phyloP scores from a whole-genome alignment of 2,888 invertebrate species.

The Seira ritae region DNA sequence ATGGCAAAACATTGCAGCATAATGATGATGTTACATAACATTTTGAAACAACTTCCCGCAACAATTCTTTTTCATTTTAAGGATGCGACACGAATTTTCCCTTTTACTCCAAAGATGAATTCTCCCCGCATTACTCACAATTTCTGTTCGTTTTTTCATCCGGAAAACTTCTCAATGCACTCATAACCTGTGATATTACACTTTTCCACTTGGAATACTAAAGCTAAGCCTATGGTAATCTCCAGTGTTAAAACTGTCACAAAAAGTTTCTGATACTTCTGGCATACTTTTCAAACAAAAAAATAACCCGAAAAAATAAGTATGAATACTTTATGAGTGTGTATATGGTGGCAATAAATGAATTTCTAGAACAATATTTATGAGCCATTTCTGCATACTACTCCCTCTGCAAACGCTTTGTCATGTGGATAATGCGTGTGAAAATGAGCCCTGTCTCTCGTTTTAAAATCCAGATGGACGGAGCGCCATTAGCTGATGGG shows the following conservation, averaged over 20 bases:
- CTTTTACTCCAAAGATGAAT: too few species aligned
- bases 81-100: too few species aligned
- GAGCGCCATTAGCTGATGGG: not conserved
- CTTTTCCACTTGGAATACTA: conserved; percentile 11
- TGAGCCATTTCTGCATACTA: not conserved
- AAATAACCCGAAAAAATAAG: too few species aligned
- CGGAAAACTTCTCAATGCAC: conserved; percentile 12
- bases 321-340: not conserved
- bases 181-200: conserved; percentile 24
- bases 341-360: not conserved
- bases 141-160: not conserved
- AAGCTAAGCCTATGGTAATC: conserved; percentile 12
- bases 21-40: too few species aligned
- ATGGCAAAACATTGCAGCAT: too few species aligned
- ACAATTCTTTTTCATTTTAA: too few species aligned
- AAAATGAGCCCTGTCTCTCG: not conserved
- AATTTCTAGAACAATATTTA: not conserved
- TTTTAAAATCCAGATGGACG: not conserved
- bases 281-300: conserved; percentile 11
- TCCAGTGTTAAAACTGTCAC: conserved; percentile 11
- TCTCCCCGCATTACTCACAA: not conserved
- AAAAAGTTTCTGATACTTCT: conserved; percentile 11
- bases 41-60: too few species aligned
- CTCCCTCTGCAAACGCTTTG: not conserved
- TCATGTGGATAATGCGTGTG: conserved; percentile 8